Conservation (phyloP, 30 jellyfish, hydroid and myxozoan genomes). For the Hydractinia echinata region DNA sequence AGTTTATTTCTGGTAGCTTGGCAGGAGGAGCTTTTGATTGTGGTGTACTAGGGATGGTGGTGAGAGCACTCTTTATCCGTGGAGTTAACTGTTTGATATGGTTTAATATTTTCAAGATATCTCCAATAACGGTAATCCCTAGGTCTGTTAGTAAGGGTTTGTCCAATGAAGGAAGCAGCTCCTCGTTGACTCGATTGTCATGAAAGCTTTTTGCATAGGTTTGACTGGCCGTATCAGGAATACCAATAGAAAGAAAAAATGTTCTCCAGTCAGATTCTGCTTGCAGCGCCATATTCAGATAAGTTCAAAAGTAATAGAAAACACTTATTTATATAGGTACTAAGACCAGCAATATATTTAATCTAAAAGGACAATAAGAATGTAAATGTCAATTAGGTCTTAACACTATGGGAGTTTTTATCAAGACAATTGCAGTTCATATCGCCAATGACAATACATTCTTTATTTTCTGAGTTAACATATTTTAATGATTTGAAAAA, state of each 20-base stretch:
- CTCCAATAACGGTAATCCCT: conserved; percentile 16
- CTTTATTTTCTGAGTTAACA: too few species aligned
- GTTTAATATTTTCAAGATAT: not conserved
- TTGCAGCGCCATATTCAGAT: too few species aligned
- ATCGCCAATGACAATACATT: too few species aligned
- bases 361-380: too few species aligned
- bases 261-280: too few species aligned
- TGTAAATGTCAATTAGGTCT: too few species aligned
- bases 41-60: not conserved
- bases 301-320: too few species aligned
- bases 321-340: too few species aligned
- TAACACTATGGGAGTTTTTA: too few species aligned
- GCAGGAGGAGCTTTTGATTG: not conserved
- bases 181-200: not conserved
- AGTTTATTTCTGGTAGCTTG: not conserved
- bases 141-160: not conserved
- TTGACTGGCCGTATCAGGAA: not conserved
- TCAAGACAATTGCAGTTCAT: too few species aligned
- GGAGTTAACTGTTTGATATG: not conserved
- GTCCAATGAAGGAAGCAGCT: not conserved
- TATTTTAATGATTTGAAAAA: too few species aligned
- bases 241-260: not conserved
- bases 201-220: conserved; percentile 3
- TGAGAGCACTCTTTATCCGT: not conserved
- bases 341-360: too few species aligned